Conservation (phyloP, 2,888 invertebrate genomes). For the Strigamia maritima region DNA sequence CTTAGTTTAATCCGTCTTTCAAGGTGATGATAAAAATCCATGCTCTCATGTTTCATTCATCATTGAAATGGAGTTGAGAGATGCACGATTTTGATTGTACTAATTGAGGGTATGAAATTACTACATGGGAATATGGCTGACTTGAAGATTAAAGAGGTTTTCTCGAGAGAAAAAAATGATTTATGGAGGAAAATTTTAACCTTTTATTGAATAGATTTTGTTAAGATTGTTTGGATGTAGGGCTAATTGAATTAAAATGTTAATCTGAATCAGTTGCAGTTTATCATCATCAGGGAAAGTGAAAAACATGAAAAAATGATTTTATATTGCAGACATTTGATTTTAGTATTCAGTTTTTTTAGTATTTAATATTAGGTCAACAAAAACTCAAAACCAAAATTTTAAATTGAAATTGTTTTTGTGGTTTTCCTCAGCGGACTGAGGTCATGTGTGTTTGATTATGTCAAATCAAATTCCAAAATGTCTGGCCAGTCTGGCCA, state of each 20-base stretch:
- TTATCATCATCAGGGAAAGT: too few relatives aligned
- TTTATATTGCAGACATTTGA: too few relatives aligned
- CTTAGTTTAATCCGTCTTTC: neutral
- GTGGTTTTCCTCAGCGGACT: too few relatives aligned
- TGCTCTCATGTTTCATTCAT: slow-evolving; percentile 1
- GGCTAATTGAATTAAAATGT: neutral
- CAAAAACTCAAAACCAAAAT: too few relatives aligned
- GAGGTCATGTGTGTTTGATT: too few relatives aligned
- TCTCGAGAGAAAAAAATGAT: neutral
- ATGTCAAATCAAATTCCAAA: too few relatives aligned
- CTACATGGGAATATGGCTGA: neutral
- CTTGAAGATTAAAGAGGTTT: neutral
- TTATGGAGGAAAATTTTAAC: neutral
- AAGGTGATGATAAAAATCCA: neutral
- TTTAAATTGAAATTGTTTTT: too few relatives aligned
- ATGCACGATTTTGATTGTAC: slow-evolving; percentile 5
- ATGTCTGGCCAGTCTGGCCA: too few relatives aligned
- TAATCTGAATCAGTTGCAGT: too few relatives aligned
- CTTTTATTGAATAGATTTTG: neutral
- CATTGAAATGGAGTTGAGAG: neutral
- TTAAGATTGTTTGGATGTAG: neutral
- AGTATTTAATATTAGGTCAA: too few relatives aligned
- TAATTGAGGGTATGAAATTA: slow-evolving; percentile 5
- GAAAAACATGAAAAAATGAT: too few relatives aligned
- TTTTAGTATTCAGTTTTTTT: too few relatives aligned